These are phyloP conservation scores for Puffinus mauretanicus DNA, from an alignment of 2,113 vertebrate species.

Conservation along the genomic window DNA sequence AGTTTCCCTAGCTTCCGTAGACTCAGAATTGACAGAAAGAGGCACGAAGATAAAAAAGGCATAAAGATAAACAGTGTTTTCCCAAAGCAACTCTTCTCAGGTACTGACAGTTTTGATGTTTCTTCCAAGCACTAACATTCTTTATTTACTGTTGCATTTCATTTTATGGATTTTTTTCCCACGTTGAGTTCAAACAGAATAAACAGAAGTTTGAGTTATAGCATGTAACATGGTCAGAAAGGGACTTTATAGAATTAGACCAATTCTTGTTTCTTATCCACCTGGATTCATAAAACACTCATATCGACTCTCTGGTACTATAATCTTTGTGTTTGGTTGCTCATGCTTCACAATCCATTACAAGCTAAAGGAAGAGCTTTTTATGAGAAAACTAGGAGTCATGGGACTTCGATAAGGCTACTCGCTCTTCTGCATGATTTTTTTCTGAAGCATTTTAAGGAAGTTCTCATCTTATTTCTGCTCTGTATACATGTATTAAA, in stretches of 20 bases:
- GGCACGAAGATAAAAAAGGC: neutral
- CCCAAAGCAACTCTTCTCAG: neutral
- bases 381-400: neutral
- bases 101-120: neutral
- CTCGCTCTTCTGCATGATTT: neutral
- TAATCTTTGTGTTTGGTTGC: neutral
- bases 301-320: neutral
- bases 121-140: neutral
- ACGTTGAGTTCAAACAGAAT: neutral
- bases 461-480: neutral
- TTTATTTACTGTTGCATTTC: slow-evolving; percentile 38
- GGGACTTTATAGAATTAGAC: neutral
- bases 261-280: slow-evolving; percentile 27
- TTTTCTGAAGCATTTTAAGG: neutral
- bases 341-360: neutral
- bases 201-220: slow-evolving; percentile 23
- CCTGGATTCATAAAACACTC: slow-evolving; percentile 12
- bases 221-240: neutral
- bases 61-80: neutral
- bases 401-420: neutral
- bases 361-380: neutral
- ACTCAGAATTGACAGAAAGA: neutral
- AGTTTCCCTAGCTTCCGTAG: neutral
- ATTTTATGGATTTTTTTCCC: slow-evolving; percentile 41
- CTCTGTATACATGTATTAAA: neutral